Evolutionary conservation across 2,888 invertebrate species (phyloP), one percentile per base, ranked within the genome.

Genomic region (Ephialtes manifestator): DNA sequence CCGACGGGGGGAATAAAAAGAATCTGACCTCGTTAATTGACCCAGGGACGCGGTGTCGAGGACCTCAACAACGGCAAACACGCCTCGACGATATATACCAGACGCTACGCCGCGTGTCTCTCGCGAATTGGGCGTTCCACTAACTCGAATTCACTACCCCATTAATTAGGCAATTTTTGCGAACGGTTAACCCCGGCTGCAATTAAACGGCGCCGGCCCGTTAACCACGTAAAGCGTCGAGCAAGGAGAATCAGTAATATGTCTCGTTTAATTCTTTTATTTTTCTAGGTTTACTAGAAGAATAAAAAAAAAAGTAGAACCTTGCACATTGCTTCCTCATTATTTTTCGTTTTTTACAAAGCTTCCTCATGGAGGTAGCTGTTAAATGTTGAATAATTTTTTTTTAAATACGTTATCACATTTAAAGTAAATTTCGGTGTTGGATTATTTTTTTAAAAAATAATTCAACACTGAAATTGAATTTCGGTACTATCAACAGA

Each of bases 21-120:
- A 85, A 83, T 87, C 85, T 85, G 87, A 85, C 85, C 87, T 79
- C 68, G 77, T 80, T 81, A 85, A 85, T 87, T 83, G 85, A 83
- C 85, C 78, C 85, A 70, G 51, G 53, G 71, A 67, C 60, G 75
- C 74, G 55, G 18, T 76, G 76, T 80, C 77, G 63, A 76, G 53
- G 55, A 24, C 51, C 68, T 67, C 76, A 39, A 18, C 18, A 20
- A 13, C 48, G 24, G 18, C 82, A 71, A 83, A 79, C 63, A 81
- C 70, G 68, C 65, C 74, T 55, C 60, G 51, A 60, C 67, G 67
- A 60, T 63, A 43, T 78, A 28, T 11, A 63, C 20, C 43, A 46
- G 20, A 55, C 39, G 28, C 63, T 55, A n/a, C n/a, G n/a, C 53
- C 31, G 15, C 43, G 13, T 28, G 13, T 58, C 39, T 77, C 35